Percentiles rank a stretch among this genome's conserved stretches.
Evolutionary conservation across 2,113 vertebrate species (phyloP).

Genomic region (Clarias magur): DNA sequence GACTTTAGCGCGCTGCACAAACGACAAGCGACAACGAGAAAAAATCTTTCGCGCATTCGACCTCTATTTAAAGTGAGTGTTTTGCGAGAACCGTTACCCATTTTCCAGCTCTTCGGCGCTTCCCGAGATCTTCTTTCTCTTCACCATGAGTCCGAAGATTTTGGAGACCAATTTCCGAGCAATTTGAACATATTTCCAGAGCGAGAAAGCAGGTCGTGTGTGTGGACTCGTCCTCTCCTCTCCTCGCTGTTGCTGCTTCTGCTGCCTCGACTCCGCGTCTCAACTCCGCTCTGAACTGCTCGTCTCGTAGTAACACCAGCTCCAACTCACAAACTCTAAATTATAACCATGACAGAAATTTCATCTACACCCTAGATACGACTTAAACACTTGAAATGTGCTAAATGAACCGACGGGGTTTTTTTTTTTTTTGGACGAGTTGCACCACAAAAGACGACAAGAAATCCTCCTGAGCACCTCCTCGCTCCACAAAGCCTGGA

Average conservation of each 20-base stretch:
- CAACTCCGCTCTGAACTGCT: slow-evolving; percentile 77
- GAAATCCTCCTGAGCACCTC: slow-evolving; percentile 34
- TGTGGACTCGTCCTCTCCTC: slow-evolving; percentile 66
- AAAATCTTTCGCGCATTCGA: slow-evolving; percentile 70
- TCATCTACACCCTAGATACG: neutral
- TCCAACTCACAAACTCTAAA: slow-evolving; percentile 61
- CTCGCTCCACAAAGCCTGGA: slow-evolving; percentile 34
- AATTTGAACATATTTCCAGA: slow-evolving; percentile 76
- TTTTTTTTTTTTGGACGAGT: neutral
- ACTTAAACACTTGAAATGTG: slow-evolving; percentile 18
- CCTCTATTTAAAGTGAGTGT: slow-evolving; percentile 77
- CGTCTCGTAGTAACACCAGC: slow-evolving; percentile 65
- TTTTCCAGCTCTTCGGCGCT: slow-evolving; percentile 75
- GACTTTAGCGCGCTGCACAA: slow-evolving; percentile 79
- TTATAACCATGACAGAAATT: slow-evolving; percentile 27
- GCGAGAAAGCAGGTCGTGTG: slow-evolving; percentile 67
- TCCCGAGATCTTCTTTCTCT: slow-evolving; percentile 78
- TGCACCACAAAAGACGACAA: neutral
- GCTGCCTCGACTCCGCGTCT: slow-evolving; percentile 72
- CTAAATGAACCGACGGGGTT: neutral
- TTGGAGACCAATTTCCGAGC: slow-evolving; percentile 66
- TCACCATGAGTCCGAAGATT: slow-evolving; percentile 83
- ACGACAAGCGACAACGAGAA: slow-evolving; percentile 68
- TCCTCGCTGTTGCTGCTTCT: slow-evolving; percentile 50
- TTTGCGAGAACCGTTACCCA: slow-evolving; percentile 71